Percentiles rank a stretch among this genome's conserved stretches.
These are phyloP conservation scores for Orthosia gracilis DNA, from an alignment of 2,888 invertebrate species.

Conservation along the genomic window DNA sequence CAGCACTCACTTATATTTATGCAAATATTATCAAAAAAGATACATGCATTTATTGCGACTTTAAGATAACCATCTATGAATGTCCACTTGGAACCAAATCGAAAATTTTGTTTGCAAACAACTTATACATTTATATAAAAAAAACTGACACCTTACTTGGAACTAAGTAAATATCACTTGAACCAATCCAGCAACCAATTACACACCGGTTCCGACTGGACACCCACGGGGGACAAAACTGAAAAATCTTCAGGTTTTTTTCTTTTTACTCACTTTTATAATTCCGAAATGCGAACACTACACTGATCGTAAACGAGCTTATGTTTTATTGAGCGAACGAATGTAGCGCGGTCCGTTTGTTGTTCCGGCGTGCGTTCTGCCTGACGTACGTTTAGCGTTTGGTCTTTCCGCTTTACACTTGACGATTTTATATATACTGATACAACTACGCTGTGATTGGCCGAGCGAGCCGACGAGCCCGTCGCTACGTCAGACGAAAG, in stretches of 20 bases:
- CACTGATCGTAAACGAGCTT: slow-evolving; percentile 61
- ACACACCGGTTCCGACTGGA: slow-evolving; percentile 71
- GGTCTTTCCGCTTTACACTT: slow-evolving; percentile 74
- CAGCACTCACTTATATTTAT: slow-evolving; percentile 37
- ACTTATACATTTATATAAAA: slow-evolving; percentile 39
- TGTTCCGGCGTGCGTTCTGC: slow-evolving; percentile 78
- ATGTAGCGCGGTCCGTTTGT: slow-evolving; percentile 61
- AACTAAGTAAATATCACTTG: slow-evolving; percentile 65
- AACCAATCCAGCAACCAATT: slow-evolving; percentile 71
- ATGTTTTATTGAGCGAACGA: slow-evolving; percentile 59
- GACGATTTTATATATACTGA: slow-evolving; percentile 81
- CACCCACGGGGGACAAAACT: slow-evolving; percentile 59
- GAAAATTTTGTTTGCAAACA: slow-evolving; percentile 59
- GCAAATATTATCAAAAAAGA: slow-evolving; percentile 39
- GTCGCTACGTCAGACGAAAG: slow-evolving; percentile 85
- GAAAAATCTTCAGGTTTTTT: slow-evolving; percentile 53
- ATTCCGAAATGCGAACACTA: slow-evolving; percentile 65
- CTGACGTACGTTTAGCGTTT: slow-evolving; percentile 80
- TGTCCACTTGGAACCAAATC: slow-evolving; percentile 72
- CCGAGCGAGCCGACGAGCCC: slow-evolving; percentile 78
- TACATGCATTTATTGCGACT: slow-evolving; percentile 35
- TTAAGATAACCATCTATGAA: slow-evolving; percentile 43
- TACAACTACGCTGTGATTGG: slow-evolving; percentile 79
- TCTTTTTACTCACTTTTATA: slow-evolving; percentile 80
- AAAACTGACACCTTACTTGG: slow-evolving; percentile 69